Evolutionary conservation across 2,797 vertebrate genomes (phyloP), one percentile per base, ranked within the genome.

Genomic region (Sylvilagus floridanus): DNA sequence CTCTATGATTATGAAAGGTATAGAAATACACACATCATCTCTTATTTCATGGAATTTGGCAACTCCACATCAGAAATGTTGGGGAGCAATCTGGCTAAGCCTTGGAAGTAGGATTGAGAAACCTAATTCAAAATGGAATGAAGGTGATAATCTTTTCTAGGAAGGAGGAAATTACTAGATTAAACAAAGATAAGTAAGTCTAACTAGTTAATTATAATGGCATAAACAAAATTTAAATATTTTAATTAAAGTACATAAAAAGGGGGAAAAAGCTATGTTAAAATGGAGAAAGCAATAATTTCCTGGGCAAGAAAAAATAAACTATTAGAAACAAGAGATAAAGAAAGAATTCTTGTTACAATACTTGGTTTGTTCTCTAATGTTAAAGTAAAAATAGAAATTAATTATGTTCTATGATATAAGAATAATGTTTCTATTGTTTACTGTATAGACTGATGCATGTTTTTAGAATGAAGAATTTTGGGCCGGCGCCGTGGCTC

Each of bases 61-160:
- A 89, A 84, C 88, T 81, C 60, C 65, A 28, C 17, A 4, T 84
- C 66, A 96, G 77, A 95, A 97, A 95, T 84, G 72, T 73, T 78
- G 71, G 75, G 93, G 91, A 76, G 26, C 82, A 60, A 24, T 78
- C 42, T 96, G 93, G 63, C 75, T 95, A 88, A 95, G 47, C 69
- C 92, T 96, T 81, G 50, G 85, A 91, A 95, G 71, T n/a, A 75
- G 52, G 75, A 90, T 88, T 57, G 54, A 94, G 50, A 93, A 96
- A 85, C n/a, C 19, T 65, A 94, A 88, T 60, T 96, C 85, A 82
- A 94, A 95, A 52, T 66, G 79, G 22, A 37, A 86, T 30, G 35
- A 84, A 72, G 71, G 95, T 96, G 95, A 91, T 91, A 96, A 94
- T 97, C 94, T 91, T 89, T 75, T 35, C 37, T 30, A 68, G 37